Conservation (phyloP, 1,140 invertebrate genomes). For the Dreissena polymorpha region DNA sequence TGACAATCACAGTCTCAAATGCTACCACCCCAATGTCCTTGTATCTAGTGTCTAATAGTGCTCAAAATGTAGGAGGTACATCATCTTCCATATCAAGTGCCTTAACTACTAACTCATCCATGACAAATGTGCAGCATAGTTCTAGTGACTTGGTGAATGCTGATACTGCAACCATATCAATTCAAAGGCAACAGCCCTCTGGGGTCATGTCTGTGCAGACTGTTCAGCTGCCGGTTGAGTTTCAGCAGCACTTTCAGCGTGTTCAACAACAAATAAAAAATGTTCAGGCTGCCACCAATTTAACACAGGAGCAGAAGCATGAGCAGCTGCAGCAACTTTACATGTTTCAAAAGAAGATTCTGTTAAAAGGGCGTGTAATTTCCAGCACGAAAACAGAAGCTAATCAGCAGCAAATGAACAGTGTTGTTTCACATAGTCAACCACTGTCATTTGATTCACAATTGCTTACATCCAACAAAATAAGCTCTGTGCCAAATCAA, state of each 20-base stretch:
- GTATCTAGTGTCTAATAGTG: conserved; percentile 24
- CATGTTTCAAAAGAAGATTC: conserved; percentile 54
- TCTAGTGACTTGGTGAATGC: too few relatives aligned
- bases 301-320: conserved; percentile 58
- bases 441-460: too few relatives aligned
- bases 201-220: conserved; percentile 31
- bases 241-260: conserved; percentile 51
- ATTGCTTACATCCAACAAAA: too few relatives aligned
- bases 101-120: conserved; percentile 4
- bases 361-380: conserved; percentile 55
- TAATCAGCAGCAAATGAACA: background rate
- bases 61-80: background rate
- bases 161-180: background rate
- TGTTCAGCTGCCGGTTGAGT: conserved; percentile 59
- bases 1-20: conserved; percentile 45
- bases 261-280: conserved; percentile 64
- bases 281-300: conserved; percentile 51
- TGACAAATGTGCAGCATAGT: background rate
- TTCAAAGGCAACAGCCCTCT: background rate
- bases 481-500: too few relatives aligned
- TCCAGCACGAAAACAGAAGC: conserved; percentile 34
- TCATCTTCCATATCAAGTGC: background rate
- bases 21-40: conserved; percentile 34
- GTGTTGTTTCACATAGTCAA: too few relatives aligned
- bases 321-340: conserved; percentile 47